Percentiles rank a stretch among this genome's conserved stretches.
phyloP scores from a whole-genome alignment of 2,888 invertebrate genomes.

The Orgyia antiqua region DNA sequence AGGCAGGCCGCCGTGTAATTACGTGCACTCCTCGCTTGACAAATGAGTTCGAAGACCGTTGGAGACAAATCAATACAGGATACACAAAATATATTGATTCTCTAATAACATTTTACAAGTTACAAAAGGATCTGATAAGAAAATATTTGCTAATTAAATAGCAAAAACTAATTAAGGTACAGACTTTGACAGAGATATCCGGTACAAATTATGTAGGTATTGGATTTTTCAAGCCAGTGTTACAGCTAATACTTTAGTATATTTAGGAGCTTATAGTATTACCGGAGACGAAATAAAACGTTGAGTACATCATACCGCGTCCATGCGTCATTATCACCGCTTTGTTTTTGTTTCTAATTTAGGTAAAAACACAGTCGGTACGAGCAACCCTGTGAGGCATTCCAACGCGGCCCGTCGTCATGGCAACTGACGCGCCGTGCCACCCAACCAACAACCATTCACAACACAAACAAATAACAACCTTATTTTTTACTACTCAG shows the following conservation, averaged over 20 bases:
- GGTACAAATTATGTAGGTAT: neutral
- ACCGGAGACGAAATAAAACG: slow-evolving; percentile 26
- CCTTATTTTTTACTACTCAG: slow-evolving; percentile 50
- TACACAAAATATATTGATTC: slow-evolving; percentile 17
- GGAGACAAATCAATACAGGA: slow-evolving; percentile 32
- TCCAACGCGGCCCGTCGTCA: slow-evolving; percentile 75
- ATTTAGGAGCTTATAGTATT: slow-evolving; percentile 9
- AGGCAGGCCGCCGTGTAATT: slow-evolving; percentile 32
- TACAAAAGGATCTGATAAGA: slow-evolving; percentile 16
- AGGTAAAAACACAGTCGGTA: slow-evolving; percentile 56
- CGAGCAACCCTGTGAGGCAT: slow-evolving; percentile 60
- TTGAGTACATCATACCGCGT: slow-evolving; percentile 24
- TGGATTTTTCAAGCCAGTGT: neutral
- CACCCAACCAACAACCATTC: slow-evolving; percentile 42
- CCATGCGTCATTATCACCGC: slow-evolving; percentile 39
- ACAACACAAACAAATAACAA: slow-evolving; percentile 51
- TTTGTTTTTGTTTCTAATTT: slow-evolving; percentile 54
- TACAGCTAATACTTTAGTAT: neutral
- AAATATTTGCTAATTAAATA: slow-evolving; percentile 14
- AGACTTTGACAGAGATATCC: neutral
- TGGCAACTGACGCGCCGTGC: slow-evolving; percentile 68
- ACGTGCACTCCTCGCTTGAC: slow-evolving; percentile 27
- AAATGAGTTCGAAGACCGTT: slow-evolving; percentile 30
- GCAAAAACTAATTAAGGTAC: neutral
- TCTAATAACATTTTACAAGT: slow-evolving; percentile 18